Evolutionary conservation across 2,888 invertebrate genomes (phyloP).

Genomic region (Spisula subtruncata): DNA sequence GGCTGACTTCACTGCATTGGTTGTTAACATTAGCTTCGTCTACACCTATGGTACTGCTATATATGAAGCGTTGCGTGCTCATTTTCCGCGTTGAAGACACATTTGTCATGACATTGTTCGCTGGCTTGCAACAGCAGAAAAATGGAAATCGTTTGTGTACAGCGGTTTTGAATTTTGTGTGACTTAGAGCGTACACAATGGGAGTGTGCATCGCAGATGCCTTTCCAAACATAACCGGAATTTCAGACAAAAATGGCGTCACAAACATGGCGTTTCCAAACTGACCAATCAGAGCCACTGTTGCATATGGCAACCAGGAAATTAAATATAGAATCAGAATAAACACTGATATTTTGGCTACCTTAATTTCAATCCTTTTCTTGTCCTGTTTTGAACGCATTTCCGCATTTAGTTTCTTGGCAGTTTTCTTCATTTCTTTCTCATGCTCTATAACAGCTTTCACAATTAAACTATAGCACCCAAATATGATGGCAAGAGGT

Average conservation of each 20-base stretch:
- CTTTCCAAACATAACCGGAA: conserved; percentile 94
- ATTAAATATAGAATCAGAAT: conserved; percentile 96
- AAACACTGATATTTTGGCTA: conserved; percentile 93
- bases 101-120: conserved; percentile 21
- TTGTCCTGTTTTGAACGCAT: conserved; percentile 78
- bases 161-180: conserved; percentile 90
- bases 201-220: conserved; percentile 97
- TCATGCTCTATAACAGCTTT: conserved; percentile 89
- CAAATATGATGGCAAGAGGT: conserved; percentile 94
- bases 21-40: conserved; percentile 69
- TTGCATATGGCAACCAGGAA: conserved; percentile 96
- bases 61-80: conserved; percentile 62
- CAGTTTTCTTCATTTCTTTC: conserved; percentile 88
- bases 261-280: conserved; percentile 81
- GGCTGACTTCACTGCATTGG: conserved; percentile 73
- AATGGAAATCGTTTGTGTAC: conserved; percentile 93
- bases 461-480: conserved; percentile 96
- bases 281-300: conserved; percentile 90
- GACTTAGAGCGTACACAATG: conserved; percentile 91
- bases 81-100: conserved; percentile 26
- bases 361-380: conserved; percentile 82
- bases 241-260: conserved; percentile 83
- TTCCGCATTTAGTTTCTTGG: conserved; percentile 83
- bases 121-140: conserved; percentile 79
- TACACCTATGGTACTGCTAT: conserved; percentile 75